Evolutionary conservation across 2,888 invertebrate genomes (phyloP).

Genomic region (Drosophila pseudotakahashii): DNA sequence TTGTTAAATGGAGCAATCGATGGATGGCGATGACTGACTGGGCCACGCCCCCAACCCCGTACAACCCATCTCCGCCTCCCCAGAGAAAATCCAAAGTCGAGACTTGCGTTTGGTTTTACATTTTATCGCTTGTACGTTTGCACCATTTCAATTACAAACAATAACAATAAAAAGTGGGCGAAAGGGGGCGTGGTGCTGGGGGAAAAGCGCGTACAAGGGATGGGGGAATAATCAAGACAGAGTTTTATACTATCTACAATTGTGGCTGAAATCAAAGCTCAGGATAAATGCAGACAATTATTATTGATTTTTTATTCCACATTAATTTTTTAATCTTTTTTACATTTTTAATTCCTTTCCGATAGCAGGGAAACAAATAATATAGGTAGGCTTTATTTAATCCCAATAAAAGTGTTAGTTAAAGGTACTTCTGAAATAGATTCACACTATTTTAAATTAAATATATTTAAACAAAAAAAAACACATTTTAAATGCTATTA

Average conservation of each 20-base stretch:
- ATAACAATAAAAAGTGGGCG: slow-evolving; percentile 73
- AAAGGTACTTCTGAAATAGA: too few relatives aligned
- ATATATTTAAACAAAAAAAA: neutral
- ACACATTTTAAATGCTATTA: neutral
- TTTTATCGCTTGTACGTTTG: slow-evolving; percentile 80
- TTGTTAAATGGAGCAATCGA: slow-evolving; percentile 81
- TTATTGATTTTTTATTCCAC: neutral
- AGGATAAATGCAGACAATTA: neutral
- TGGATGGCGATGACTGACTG: slow-evolving; percentile 57
- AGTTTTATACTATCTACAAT: neutral
- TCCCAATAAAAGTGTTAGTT: too few relatives aligned
- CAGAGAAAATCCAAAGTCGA: slow-evolving; percentile 18
- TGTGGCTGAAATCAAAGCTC: neutral
- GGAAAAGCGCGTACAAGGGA: slow-evolving; percentile 58
- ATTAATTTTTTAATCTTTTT: too few relatives aligned
- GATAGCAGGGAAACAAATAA: too few relatives aligned
- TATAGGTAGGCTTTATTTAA: too few relatives aligned
- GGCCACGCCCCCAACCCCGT: slow-evolving; percentile 12
- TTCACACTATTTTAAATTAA: too few relatives aligned
- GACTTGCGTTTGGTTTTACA: slow-evolving; percentile 69
- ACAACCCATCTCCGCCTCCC: neutral
- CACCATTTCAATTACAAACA: slow-evolving; percentile 82
- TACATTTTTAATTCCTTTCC: too few relatives aligned
- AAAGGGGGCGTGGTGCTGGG: slow-evolving; percentile 55
- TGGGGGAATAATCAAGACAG: slow-evolving; percentile 24